Percentiles rank a stretch among this genome's conserved stretches.
Conservation (phyloP, 1,140 invertebrate genomes). For the Orussus abietinus region DNA sequence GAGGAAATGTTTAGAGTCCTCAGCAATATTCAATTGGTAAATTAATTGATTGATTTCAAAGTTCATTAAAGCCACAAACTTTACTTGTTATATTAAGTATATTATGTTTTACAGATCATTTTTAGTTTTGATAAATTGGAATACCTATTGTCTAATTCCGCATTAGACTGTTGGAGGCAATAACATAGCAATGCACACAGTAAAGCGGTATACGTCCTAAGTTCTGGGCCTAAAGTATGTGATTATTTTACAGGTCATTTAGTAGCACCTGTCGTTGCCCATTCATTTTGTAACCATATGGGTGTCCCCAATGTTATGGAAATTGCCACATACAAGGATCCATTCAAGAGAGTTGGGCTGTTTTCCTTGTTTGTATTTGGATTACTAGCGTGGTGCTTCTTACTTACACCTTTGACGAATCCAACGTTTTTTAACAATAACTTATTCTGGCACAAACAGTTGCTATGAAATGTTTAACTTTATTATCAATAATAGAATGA, state of each 20-base stretch:
- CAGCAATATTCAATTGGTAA: too few species aligned
- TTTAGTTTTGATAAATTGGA: slow-evolving; percentile 10
- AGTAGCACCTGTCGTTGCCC: slow-evolving; percentile 80
- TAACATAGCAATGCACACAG: too few species aligned
- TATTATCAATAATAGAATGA: too few species aligned
- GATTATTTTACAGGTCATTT: slow-evolving; percentile 72
- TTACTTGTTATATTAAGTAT: not conserved
- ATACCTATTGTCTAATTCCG: too few species aligned
- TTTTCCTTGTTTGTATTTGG: slow-evolving; percentile 70
- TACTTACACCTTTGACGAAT: slow-evolving; percentile 75
- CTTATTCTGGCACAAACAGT: slow-evolving; percentile 56
- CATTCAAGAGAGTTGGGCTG: slow-evolving; percentile 61
- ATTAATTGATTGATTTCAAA: too few species aligned
- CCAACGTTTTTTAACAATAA: slow-evolving; percentile 74
- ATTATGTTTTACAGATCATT: slow-evolving; percentile 7
- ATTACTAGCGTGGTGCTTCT: slow-evolving; percentile 70
- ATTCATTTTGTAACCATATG: slow-evolving; percentile 96
- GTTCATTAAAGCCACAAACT: too few species aligned
- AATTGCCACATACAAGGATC: slow-evolving; percentile 64
- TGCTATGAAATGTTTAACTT: slow-evolving; percentile 26
- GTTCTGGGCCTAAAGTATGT: too few species aligned
- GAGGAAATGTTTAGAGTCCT: too few species aligned
- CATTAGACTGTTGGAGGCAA: too few species aligned
- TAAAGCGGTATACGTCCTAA: too few species aligned
- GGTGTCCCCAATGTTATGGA: slow-evolving; percentile 87